These are phyloP conservation scores for Dryobates pubescens DNA, from an alignment of 2,797 vertebrate species.

Conservation along the genomic window DNA sequence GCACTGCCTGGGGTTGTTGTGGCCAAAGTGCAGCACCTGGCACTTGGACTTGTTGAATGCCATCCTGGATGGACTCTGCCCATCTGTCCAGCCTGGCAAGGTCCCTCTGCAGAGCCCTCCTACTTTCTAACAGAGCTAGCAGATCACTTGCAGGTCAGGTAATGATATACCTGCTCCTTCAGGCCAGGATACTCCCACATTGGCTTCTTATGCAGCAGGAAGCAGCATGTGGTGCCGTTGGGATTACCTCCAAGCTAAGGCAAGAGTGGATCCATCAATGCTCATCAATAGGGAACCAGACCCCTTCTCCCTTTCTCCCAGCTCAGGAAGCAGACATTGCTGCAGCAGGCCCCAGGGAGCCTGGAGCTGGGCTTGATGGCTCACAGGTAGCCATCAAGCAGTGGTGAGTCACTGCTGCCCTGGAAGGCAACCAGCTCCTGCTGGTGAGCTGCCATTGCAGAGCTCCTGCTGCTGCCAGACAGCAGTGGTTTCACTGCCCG, in stretches of 20 bases:
- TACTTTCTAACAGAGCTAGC: no score
- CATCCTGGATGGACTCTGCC: no score
- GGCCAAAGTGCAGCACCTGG: no score
- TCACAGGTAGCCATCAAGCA: not conserved
- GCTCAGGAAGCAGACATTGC: not conserved
- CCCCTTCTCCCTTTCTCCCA: constrained; percentile 1
- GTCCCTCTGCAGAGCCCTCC: no score
- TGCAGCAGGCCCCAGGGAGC: not conserved
- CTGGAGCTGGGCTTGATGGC: rapidly evolving
- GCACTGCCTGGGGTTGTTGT: no score
- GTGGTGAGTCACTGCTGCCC: not conserved
- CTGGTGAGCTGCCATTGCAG: not conserved
- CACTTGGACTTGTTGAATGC: no score
- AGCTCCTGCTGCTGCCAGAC: not conserved
- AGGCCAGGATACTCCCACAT: not conserved
- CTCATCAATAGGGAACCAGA: not conserved
- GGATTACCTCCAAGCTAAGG: not conserved
- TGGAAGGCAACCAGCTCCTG: not conserved
- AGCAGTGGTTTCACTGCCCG: not conserved
- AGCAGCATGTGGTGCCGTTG: not conserved
- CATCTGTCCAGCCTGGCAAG: no score
- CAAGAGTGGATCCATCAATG: not conserved
- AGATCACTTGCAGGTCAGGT: not conserved
- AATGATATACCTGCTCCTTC: not conserved
- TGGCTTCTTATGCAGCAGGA: not conserved